Evolutionary conservation across 2,888 invertebrate species (phyloP).

Genomic region (Catocala fraxini): DNA sequence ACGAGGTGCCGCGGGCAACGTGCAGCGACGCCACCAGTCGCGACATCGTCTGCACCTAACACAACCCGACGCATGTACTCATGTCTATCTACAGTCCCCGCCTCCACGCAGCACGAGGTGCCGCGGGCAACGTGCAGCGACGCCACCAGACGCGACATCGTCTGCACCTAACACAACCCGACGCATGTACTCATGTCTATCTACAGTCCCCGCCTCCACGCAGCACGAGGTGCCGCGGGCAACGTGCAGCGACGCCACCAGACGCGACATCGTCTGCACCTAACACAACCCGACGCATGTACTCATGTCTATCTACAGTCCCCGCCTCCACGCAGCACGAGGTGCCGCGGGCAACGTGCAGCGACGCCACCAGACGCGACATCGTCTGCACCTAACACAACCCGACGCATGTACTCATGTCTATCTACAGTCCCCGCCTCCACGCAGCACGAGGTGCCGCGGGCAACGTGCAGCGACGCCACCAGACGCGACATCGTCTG

Average conservation of each 20-base stretch:
- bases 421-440: constrained; percentile 89
- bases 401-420: too few species aligned
- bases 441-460: constrained; percentile 91
- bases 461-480: constrained; percentile 87
- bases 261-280: constrained; percentile 89
- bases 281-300: constrained; percentile 40
- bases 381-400: constrained; percentile 88
- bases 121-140: constrained; percentile 88
- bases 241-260: constrained; percentile 85
- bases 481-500: constrained; percentile 89
- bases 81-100: constrained; percentile 82
- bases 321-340: constrained; percentile 95
- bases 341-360: constrained; percentile 89
- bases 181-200: too few species aligned
- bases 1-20: constrained; percentile 90
- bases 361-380: constrained; percentile 87
- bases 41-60: constrained; percentile 89
- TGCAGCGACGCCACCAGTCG: constrained; percentile 86
- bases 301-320: too few species aligned
- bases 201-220: constrained; percentile 91
- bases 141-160: constrained; percentile 88
- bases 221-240: constrained; percentile 92
- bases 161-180: constrained; percentile 83
- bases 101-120: constrained; percentile 93
- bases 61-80: neutral